Base-by-base conservation (phyloP, 1,140 invertebrate species). In the Trichomalopsis sarcophagae region DNA sequence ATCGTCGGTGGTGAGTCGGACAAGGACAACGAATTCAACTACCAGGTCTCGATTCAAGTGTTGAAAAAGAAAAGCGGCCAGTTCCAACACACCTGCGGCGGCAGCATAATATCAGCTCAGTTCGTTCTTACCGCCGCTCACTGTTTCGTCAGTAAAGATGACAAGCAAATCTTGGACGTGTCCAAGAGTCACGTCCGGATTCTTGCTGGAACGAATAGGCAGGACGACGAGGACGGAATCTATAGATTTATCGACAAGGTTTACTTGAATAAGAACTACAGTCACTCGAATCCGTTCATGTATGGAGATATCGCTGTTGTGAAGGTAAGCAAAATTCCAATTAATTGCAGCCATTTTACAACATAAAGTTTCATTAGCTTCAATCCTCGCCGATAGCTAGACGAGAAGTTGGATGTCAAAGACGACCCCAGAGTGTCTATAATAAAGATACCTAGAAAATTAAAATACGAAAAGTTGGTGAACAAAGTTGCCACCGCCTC, bases 121-220 rank as follows among this genome's bases (percentile, higher is more conserved):
- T 87, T 92, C 21, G 89, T 94, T 7, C 89, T 94, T 33, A 94
- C 93, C 10, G 94, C 93, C 4, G 94, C 93, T 7, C 93, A 94
- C 85, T 94, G 94, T 86, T 88, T 94, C 27, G 14, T 69, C 4
- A 80, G 71, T 44, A 69, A n/a, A 36, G n/a, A 79, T 23, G 55
- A 62, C 55, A 30, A 21, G n/a, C 4, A 14, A 36, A 36, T 68
- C 5, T 44, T 62, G n/a, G 73, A 75, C 17, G 14, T 40, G 21
- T 62, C 30, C 13, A 14, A 36, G 5, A 33, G 17, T 27, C 14
- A 36, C 30, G 36, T 79, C 11, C 23, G 33, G 33, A 68, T 79
- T 68, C 6, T 68, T 11, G 77, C 77, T 21, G 77, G 50, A 33
- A 79, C 55, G 11, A 79, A 36, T 68, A 30, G 21, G 4, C 17